Evolutionary conservation across 92 coral and sea anemone species (phyloP).

Genomic region (Epizoanthus ramosus): DNA sequence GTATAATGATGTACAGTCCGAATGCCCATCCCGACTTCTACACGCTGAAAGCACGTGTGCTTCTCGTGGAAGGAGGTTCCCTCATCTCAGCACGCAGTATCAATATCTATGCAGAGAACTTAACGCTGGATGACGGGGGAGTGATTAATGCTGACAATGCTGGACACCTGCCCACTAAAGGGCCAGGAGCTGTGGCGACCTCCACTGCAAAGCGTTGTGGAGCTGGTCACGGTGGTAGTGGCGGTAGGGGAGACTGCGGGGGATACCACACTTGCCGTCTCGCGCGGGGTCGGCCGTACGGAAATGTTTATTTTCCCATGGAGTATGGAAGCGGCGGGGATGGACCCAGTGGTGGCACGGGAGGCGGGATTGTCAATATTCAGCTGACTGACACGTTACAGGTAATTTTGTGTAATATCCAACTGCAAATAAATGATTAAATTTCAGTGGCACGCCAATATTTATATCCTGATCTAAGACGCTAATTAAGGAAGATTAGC

Average conservation of each 20-base stretch:
- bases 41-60: constrained; percentile 55
- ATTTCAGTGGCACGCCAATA: no score
- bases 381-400: constrained; percentile 53
- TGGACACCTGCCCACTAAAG: constrained; percentile 55
- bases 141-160: constrained; percentile 48
- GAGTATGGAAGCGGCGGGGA: constrained; percentile 76
- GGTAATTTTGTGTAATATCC: constrained; percentile 28
- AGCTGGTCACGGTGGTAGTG: constrained; percentile 79
- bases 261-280: constrained; percentile 63
- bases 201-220: constrained; percentile 68
- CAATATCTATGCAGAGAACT: constrained; percentile 58
- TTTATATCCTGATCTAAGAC: no score
- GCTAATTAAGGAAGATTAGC: no score
- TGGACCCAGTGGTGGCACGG: constrained; percentile 62
- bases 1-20: constrained; percentile 56
- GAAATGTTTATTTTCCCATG: constrained; percentile 55
- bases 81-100: constrained; percentile 49
- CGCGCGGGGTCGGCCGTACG: constrained; percentile 62
- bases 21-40: constrained; percentile 59
- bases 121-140: constrained; percentile 76
- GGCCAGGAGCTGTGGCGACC: constrained; percentile 62
- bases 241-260: constrained; percentile 70
- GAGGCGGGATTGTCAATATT: constrained; percentile 73
- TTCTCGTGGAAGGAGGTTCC: constrained; percentile 75
- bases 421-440: no score